Conservation (phyloP, 2,888 invertebrate genomes). For the Osmoderma eremita region DNA sequence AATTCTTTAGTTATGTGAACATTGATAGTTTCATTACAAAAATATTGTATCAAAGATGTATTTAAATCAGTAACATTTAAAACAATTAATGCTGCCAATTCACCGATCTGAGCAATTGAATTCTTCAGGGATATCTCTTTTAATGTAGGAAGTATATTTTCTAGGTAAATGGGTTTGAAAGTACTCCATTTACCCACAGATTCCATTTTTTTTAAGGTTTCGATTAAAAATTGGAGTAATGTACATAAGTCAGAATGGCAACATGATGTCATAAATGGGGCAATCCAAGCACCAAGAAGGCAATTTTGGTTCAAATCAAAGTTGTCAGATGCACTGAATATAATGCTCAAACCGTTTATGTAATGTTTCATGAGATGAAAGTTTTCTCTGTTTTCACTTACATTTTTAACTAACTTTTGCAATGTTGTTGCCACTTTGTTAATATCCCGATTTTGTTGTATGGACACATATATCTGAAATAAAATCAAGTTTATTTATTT, state of each 20-base stretch:
- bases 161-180: slow-evolving; percentile 56
- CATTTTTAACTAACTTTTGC: slow-evolving; percentile 52
- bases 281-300: slow-evolving; percentile 58
- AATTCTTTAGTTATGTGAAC: slow-evolving; percentile 54
- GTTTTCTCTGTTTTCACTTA: slow-evolving; percentile 51
- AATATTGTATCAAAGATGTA: slow-evolving; percentile 21
- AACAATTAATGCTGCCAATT: slow-evolving; percentile 56
- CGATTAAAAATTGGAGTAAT: slow-evolving; percentile 53
- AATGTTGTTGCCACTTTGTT: slow-evolving; percentile 52
- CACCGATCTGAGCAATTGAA: slow-evolving; percentile 53
- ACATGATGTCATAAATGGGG: slow-evolving; percentile 56
- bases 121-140: slow-evolving; percentile 51
- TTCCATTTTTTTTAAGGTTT: slow-evolving; percentile 51
- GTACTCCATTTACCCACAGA: slow-evolving; percentile 51
- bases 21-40: slow-evolving; percentile 49
- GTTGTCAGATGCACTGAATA: slow-evolving; percentile 53
- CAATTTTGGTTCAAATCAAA: slow-evolving; percentile 55
- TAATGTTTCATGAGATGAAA: slow-evolving; percentile 56
- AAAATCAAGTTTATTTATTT: slow-evolving; percentile 22
- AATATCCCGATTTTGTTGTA: slow-evolving; percentile 52
- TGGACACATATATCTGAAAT: slow-evolving; percentile 53
- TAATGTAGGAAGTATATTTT: slow-evolving; percentile 54
- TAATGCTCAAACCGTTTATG: slow-evolving; percentile 51
- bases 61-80: slow-evolving; percentile 30
- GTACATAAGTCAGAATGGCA: slow-evolving; percentile 54